Percentiles rank a stretch among this genome's conserved stretches.
Evolutionary conservation across 1,140 invertebrate genomes (phyloP).

Genomic region (Apocrypta bakeri): DNA sequence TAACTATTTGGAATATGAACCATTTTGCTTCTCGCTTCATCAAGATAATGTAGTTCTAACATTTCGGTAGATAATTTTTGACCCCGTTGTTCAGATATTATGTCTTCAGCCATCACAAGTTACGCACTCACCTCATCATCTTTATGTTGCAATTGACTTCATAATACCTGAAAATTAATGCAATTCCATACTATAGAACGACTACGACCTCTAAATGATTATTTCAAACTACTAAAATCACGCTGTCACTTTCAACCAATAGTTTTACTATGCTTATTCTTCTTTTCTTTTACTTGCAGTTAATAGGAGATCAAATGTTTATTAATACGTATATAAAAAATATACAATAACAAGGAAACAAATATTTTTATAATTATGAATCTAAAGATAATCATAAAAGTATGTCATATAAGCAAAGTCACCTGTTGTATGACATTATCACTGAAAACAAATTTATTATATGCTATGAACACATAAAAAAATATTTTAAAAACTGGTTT

Average conservation of each 20-base stretch:
- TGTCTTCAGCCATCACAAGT: constrained; percentile 12
- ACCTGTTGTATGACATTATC: no score
- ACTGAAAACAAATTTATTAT: no score
- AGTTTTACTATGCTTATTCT: not conserved
- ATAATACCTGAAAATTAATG: constrained; percentile 11
- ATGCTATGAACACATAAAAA: no score
- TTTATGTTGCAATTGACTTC: not conserved
- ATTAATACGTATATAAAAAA: no score
- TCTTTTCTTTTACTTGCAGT: not conserved
- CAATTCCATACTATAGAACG: not conserved
- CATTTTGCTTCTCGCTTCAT: constrained; percentile 72
- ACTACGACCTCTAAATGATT: not conserved
- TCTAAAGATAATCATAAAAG: no score
- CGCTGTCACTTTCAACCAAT: not conserved
- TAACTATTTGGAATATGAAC: constrained; percentile 79
- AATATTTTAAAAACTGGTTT: no score
- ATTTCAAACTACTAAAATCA: not conserved
- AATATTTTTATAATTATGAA: no score
- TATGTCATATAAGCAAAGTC: no score
- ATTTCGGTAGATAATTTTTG: not conserved
- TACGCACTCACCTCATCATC: not conserved
- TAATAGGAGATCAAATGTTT: no score
- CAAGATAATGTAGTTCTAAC: constrained; percentile 32
- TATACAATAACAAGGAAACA: no score
- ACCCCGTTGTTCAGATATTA: not conserved